Evolutionary conservation across 2,113 vertebrate genomes (phyloP), one percentile per base, ranked within the genome.

Genomic region (Pseudorasbora parva): DNA sequence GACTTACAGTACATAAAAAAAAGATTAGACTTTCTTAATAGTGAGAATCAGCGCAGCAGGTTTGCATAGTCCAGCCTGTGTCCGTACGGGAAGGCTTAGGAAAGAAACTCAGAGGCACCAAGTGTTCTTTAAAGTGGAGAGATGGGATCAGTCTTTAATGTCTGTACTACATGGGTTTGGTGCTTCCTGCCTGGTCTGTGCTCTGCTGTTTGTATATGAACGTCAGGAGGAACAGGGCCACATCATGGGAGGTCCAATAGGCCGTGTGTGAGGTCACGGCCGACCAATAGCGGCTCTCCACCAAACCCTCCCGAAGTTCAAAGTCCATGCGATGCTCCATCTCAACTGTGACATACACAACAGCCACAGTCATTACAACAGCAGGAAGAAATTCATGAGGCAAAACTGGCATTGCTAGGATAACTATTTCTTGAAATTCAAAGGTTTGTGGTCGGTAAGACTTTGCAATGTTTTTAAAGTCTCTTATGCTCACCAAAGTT

Each of bases 241-340:
- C 95, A 81, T 99, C 98, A 88, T 97, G 95, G 6, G 98, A 99
- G 45, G 95, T 97, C 98, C 98, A 99, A 66, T 99, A 99, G 82
- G 97, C 96, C 23, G 98, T 99, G 91, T 99, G 98, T 0, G 98
- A 99, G 0, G 98, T 99, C 91, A 99, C 97, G 0, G 97, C 96
- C 0, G 98, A 99, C 98, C 98, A 99, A 84, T 98, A 99, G 85
- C 98, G 95, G 90, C 96, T 99, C 91, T 99, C 97, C 91, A 99
- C 98, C 3, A 99, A 91, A 86, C 98, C 97, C 91, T 99, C 98
- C 85, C 97, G 92, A 85, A 99, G 96, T 90, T 99, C 98, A 59
- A 96, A 99, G 91, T 99, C 98, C 6, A 99, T 95, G 85, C 98
- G 96, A 81, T 96, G 95, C 90, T 99, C 97, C 95, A 99, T 89